Conservation (phyloP, 2,113 vertebrate genomes). For the Scolopax mira region DNA sequence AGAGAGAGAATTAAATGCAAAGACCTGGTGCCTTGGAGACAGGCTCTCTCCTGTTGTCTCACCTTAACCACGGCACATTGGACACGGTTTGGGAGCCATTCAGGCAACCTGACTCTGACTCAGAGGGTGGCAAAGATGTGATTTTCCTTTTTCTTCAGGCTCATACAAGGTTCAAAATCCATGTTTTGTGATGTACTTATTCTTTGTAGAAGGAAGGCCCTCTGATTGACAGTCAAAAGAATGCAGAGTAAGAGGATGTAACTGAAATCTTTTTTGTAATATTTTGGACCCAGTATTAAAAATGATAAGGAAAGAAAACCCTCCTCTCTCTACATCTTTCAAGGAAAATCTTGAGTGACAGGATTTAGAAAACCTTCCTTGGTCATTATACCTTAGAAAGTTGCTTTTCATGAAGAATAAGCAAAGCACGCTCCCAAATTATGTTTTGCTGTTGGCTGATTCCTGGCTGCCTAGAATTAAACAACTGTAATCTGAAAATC, state of each 20-base stretch:
- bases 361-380: not conserved
- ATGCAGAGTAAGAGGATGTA: not conserved
- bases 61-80: not conserved
- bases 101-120: not conserved
- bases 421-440: not conserved
- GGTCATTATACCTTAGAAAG: not conserved
- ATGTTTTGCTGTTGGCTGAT: not conserved
- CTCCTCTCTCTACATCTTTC: not conserved
- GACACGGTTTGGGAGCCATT: not conserved
- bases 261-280: not conserved
- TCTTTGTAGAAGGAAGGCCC: not conserved
- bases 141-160: not conserved
- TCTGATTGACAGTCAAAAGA: not conserved
- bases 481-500: not conserved
- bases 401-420: not conserved
- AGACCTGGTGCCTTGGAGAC: not conserved
- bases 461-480: not conserved
- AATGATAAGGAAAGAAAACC: not conserved
- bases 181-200: too few species aligned
- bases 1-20: not conserved
- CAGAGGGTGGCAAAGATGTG: not conserved
- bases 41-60: not conserved
- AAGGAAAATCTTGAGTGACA: not conserved
- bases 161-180: not conserved
- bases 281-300: not conserved